Percentiles rank a stretch among this genome's conserved stretches.
These are phyloP conservation scores for Macaria liturata DNA, from an alignment of 2,888 invertebrate species.

Conservation along the genomic window DNA sequence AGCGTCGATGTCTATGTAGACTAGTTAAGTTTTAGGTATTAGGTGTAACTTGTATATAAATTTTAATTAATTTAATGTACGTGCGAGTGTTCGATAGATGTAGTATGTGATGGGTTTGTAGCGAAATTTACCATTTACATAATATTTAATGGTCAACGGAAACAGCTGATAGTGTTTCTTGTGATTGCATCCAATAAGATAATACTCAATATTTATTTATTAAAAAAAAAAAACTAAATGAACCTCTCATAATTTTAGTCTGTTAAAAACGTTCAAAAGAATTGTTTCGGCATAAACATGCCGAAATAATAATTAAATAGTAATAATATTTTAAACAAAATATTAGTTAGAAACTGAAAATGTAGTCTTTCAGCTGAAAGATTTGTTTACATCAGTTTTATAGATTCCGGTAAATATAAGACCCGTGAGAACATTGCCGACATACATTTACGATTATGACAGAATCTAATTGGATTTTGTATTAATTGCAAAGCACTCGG, in stretches of 20 bases:
- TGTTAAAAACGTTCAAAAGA: too few species aligned
- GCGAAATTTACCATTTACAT: conserved; percentile 55
- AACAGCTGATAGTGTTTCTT: conserved; percentile 22
- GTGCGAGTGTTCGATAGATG: conserved; percentile 82
- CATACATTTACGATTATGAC: too few species aligned
- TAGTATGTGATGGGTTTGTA: conserved; percentile 76
- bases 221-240: too few species aligned
- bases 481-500: background rate
- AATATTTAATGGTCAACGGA: conserved; percentile 51
- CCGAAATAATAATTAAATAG: too few species aligned
- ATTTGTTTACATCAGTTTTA: conserved; percentile 20
- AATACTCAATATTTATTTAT: background rate
- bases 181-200: conserved; percentile 7
- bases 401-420: background rate
- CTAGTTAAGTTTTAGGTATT: conserved; percentile 64
- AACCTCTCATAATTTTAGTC: too few species aligned
- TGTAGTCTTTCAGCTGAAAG: conserved; percentile 17
- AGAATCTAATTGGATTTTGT: background rate
- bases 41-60: conserved; percentile 79
- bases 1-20: conserved; percentile 57
- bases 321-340: too few species aligned
- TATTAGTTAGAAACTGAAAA: conserved; percentile 16
- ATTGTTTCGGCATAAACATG: too few species aligned
- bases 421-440: too few species aligned
- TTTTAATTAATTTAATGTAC: conserved; percentile 77